Conservation (phyloP, 2,113 vertebrate genomes). For the Oncorhynchus masou region DNA sequence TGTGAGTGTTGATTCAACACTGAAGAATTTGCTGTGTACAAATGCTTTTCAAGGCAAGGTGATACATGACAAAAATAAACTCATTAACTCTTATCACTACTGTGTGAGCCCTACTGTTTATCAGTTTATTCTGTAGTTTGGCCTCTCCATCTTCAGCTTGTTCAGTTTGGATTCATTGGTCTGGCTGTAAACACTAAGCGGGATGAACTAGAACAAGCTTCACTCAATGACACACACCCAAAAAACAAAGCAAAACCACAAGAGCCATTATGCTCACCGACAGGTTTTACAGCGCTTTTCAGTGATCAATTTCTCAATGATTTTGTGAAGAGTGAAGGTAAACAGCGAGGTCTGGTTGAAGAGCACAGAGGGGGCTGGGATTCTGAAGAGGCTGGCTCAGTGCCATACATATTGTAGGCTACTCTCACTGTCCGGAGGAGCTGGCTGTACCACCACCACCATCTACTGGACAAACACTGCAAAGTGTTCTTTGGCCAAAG, state of each 20-base stretch:
- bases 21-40: too few species aligned
- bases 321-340: conserved; percentile 13
- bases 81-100: too few species aligned
- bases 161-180: not conserved
- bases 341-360: conserved; percentile 19
- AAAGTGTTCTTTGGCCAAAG: not conserved
- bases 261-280: conserved; percentile 17
- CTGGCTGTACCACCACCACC: conserved; percentile 44
- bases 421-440: not conserved
- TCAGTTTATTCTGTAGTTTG: too few species aligned
- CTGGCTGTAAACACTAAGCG: not conserved
- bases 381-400: not conserved
- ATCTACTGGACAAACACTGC: conserved; percentile 24
- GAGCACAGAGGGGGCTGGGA: conserved; percentile 8
- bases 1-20: too few species aligned
- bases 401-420: not conserved
- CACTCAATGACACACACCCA: not conserved
- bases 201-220: not conserved
- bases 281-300: conserved; percentile 30
- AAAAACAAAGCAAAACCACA: not conserved
- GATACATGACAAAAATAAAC: too few species aligned
- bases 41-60: too few species aligned
- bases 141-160: not conserved
- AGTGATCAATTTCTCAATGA: conserved; percentile 36
- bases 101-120: too few species aligned